A percentile compares a stretch with the other conserved stretches of the same genome.
These are phyloP conservation scores for Camponotus fellah DNA, from an alignment of 2,888 invertebrate species.

Conservation along the genomic window DNA sequence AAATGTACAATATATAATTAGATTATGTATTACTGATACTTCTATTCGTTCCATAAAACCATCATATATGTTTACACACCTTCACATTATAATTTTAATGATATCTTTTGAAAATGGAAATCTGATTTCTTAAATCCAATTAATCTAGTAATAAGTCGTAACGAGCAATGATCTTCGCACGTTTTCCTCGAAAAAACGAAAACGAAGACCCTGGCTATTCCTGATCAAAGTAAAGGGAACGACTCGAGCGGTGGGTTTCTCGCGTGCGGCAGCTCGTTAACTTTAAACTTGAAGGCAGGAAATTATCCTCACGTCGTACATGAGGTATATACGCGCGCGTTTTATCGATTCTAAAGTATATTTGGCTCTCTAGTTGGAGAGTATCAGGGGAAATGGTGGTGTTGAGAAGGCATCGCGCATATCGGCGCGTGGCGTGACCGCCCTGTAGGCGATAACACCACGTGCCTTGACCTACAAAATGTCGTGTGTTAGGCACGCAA, in stretches of 20 bases:
- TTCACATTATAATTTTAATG: too few relatives aligned
- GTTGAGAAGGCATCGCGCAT: slow-evolving; percentile 37
- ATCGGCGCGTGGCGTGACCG: slow-evolving; percentile 46
- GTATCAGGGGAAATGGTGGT: slow-evolving; percentile 28
- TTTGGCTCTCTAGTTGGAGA: slow-evolving; percentile 46
- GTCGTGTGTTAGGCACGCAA: slow-evolving; percentile 62
- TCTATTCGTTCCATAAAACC: too few relatives aligned
- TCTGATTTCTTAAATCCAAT: neutral
- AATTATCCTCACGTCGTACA: slow-evolving; percentile 9
- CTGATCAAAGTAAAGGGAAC: neutral
- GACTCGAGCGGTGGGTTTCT: neutral
- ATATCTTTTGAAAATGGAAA: too few relatives aligned
- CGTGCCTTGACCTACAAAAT: slow-evolving; percentile 59
- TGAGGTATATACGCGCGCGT: neutral
- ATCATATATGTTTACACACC: too few relatives aligned
- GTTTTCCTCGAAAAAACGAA: neutral
- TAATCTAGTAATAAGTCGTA: neutral
- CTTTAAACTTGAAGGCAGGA: slow-evolving; percentile 65
- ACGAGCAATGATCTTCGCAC: neutral
- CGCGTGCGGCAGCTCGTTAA: slow-evolving; percentile 39
- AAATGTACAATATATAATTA: too few relatives aligned
- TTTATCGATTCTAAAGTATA: slow-evolving; percentile 28
- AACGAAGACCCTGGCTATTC: neutral
- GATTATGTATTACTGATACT: too few relatives aligned
- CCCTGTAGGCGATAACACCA: slow-evolving; percentile 35